A percentile compares a stretch with the other conserved stretches of the same genome.
phyloP scores from a whole-genome alignment of 2,888 invertebrate genomes.

The Abrostola triplasia region DNA sequence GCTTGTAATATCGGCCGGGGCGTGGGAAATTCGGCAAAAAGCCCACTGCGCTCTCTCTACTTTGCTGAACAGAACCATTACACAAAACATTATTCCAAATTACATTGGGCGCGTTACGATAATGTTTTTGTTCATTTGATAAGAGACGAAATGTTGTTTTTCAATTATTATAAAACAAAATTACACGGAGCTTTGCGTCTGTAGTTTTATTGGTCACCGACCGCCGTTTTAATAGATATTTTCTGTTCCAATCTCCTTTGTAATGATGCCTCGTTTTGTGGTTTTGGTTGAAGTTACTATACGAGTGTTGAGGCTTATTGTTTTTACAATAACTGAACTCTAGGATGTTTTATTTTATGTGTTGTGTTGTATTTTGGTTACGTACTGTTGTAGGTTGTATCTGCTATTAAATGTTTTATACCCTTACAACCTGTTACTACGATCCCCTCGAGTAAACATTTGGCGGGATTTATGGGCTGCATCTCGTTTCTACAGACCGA shows the following conservation, averaged over 20 bases:
- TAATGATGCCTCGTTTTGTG: slow-evolving; percentile 32
- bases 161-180: slow-evolving; percentile 67
- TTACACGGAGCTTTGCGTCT: slow-evolving; percentile 49
- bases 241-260: slow-evolving; percentile 48
- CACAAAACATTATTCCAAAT: slow-evolving; percentile 84
- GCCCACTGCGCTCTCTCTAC: slow-evolving; percentile 72
- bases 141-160: slow-evolving; percentile 73
- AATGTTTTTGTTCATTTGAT: slow-evolving; percentile 79
- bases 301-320: slow-evolving; percentile 10
- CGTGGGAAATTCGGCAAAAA: slow-evolving; percentile 61
- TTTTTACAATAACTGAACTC: slow-evolving; percentile 16
- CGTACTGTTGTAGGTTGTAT: slow-evolving; percentile 71
- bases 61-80: slow-evolving; percentile 77
- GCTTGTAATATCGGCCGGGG: slow-evolving; percentile 65
- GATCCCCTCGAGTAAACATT: slow-evolving; percentile 60
- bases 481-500: slow-evolving; percentile 46
- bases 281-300: slow-evolving; percentile 18
- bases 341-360: slow-evolving; percentile 42
- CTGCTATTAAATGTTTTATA: slow-evolving; percentile 81
- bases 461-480: slow-evolving; percentile 65
- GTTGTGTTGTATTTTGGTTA: slow-evolving; percentile 47
- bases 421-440: slow-evolving; percentile 73
- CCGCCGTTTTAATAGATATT: slow-evolving; percentile 40
- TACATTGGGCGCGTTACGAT: slow-evolving; percentile 79
- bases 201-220: slow-evolving; percentile 51